Percentiles rank a stretch among this genome's conserved stretches.
Conservation (phyloP, 2,113 vertebrate species). For the Brienomyrus longianalis region DNA sequence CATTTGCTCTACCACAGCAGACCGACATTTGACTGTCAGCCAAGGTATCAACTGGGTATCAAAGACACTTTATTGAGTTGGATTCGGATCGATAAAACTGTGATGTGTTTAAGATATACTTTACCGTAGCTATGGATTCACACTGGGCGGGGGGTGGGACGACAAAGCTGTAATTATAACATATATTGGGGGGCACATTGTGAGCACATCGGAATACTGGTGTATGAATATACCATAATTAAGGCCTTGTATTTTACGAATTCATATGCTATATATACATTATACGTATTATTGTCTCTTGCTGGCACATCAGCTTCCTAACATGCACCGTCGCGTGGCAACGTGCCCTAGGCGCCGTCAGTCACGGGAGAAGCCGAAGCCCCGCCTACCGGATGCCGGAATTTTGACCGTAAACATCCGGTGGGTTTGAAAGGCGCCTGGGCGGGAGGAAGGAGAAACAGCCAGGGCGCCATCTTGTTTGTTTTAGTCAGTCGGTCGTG, state of each 20-base stretch:
- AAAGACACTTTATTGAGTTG: not conserved
- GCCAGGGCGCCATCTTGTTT: slow-evolving; percentile 17
- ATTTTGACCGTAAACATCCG: slow-evolving; percentile 20
- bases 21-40: not conserved
- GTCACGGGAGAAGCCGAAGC: not conserved
- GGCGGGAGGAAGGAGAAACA: slow-evolving; percentile 15
- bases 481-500: slow-evolving; percentile 13
- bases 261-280: not conserved
- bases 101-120: too few species aligned
- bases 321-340: not conserved
- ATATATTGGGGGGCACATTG: not conserved
- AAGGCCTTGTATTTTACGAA: not conserved
- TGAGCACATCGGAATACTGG: not conserved
- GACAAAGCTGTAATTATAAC: not conserved
- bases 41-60: not conserved
- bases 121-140: not conserved
- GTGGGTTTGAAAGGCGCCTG: slow-evolving; percentile 8
- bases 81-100: not conserved
- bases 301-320: not conserved
- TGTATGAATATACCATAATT: not conserved
- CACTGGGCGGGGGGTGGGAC: not conserved
- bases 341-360: not conserved
- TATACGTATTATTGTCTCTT: not conserved
- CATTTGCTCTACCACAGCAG: not conserved
- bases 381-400: not conserved